Conservation (phyloP, 2,797 vertebrate species). For the Crocidura indochinensis region DNA sequence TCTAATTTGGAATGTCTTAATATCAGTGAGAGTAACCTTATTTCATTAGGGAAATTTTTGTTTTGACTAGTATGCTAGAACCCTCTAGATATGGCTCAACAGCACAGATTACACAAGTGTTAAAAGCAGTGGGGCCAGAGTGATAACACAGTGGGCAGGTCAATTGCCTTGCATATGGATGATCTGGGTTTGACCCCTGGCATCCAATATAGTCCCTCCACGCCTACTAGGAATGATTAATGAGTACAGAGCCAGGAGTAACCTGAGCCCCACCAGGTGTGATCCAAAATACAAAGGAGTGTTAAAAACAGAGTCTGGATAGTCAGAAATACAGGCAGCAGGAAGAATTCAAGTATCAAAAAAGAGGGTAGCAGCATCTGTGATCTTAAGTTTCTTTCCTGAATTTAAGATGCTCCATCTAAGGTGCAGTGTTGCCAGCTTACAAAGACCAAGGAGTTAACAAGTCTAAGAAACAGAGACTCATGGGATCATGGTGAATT, state of each 20-base stretch:
- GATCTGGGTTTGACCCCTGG: too few relatives aligned
- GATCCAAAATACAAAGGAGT: background rate
- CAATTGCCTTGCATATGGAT: too few relatives aligned
- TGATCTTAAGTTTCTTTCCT: slow-evolving; percentile 44
- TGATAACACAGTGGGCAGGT: too few relatives aligned
- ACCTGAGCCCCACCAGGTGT: too few relatives aligned
- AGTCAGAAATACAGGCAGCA: slow-evolving; percentile 29
- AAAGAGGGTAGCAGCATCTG: background rate
- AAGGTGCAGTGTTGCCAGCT: slow-evolving; percentile 23
- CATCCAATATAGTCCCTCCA: too few relatives aligned
- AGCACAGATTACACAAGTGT: slow-evolving; percentile 39
- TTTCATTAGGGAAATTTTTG: slow-evolving; percentile 57
- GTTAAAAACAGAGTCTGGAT: slow-evolving; percentile 44
- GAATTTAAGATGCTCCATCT: slow-evolving; percentile 18
- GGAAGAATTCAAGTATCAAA: slow-evolving; percentile 56
- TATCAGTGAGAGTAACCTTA: slow-evolving; percentile 22
- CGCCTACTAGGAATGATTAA: too few relatives aligned
- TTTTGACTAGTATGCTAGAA: slow-evolving; percentile 35
- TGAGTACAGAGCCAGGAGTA: too few relatives aligned
- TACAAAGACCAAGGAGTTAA: background rate
- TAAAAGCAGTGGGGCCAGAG: background rate
- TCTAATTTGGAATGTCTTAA: slow-evolving; percentile 18
- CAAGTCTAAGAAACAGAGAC: background rate
- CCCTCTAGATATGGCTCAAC: slow-evolving; percentile 25
- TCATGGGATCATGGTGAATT: background rate